Evolutionary conservation across 2,113 vertebrate species (phyloP).

Genomic region (Lota lota): DNA sequence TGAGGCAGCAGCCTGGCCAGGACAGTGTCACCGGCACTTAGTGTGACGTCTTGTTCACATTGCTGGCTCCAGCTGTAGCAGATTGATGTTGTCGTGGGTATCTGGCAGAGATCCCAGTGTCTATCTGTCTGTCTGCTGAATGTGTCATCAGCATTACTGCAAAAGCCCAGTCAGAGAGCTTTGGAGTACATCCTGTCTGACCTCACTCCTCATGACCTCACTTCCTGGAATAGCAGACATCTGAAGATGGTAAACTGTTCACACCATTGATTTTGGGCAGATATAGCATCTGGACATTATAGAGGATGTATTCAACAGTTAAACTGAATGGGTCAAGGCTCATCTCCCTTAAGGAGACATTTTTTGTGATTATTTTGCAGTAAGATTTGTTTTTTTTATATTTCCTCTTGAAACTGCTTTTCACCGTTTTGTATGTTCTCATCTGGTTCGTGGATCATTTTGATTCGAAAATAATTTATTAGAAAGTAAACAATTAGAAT

Average conservation of each 20-base stretch:
- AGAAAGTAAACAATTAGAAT: no score
- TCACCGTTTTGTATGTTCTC: no score
- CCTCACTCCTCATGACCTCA: constrained; percentile 23
- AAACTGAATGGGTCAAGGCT: no score
- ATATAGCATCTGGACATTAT: no score
- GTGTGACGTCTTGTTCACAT: constrained; percentile 33
- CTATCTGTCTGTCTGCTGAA: constrained; percentile 11
- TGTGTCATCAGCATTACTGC: constrained; percentile 48
- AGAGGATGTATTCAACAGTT: no score
- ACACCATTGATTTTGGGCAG: no score
- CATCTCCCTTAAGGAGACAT: no score
- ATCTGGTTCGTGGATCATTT: no score
- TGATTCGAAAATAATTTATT: no score
- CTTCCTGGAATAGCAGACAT: constrained; percentile 37
- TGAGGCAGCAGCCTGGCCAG: not conserved
- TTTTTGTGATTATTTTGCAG: no score
- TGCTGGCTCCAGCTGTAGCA: constrained; percentile 30
- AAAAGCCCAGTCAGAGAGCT: constrained; percentile 36
- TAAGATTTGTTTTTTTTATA: no score
- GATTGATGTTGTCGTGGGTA: constrained; percentile 8
- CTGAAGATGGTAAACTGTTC: constrained; percentile 14
- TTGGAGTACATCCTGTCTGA: constrained; percentile 25
- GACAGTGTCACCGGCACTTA: not conserved
- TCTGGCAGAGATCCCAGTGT: constrained; percentile 44
- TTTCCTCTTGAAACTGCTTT: no score